Base-by-base conservation (phyloP, 2,797 vertebrate species). In the Ara ararauna region DNA sequence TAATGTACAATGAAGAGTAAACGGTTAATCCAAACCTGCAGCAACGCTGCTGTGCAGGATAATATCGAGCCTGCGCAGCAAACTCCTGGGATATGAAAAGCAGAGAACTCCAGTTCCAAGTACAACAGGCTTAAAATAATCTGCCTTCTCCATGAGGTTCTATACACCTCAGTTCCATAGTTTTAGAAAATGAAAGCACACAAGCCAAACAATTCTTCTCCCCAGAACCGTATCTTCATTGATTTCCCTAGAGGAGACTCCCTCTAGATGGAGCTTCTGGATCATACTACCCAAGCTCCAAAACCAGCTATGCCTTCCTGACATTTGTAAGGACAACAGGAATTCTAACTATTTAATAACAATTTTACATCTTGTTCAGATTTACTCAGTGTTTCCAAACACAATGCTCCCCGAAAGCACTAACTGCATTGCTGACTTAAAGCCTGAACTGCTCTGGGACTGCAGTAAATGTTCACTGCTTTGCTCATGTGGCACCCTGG, bases 181-280 rank as follows among this genome's bases (percentile, higher is more conserved):
- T 27, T 73, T 88, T 38, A 72, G 44, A 85, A 91, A 58, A 56
- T 2, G 17, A 75, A 83, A 85, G 10, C 23, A 86, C 10, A 2
- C 19, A 75, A 64, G 27, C 14, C 14, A 21, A 61, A 62, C 0
- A 0, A 61, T 44, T 77, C 13, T 78, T 90, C 74, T 47, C 54
- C 54, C 26, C 36, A 71, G 92, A 94, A 60, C 8, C 38, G 38
- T 11, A 80, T 54, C 23, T 38, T 56, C 34, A 32, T 22, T 36
- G 47, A 81, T 21, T 54, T 85, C 71, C 67, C 29, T 11, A 30
- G n/a, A 11, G 45, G 65, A 45, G 26, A 64, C 38, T 77, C 36
- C 85, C 87, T 54, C 66, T 90, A 96, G 96, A 94, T 81, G 96
- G 95, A 93, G 94, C 88, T 83, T 75, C 80, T 32, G 34, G 13